These are phyloP conservation scores for Trachelus iudaicus DNA, from an alignment of 2,888 invertebrate genomes.

Conservation along the genomic window DNA sequence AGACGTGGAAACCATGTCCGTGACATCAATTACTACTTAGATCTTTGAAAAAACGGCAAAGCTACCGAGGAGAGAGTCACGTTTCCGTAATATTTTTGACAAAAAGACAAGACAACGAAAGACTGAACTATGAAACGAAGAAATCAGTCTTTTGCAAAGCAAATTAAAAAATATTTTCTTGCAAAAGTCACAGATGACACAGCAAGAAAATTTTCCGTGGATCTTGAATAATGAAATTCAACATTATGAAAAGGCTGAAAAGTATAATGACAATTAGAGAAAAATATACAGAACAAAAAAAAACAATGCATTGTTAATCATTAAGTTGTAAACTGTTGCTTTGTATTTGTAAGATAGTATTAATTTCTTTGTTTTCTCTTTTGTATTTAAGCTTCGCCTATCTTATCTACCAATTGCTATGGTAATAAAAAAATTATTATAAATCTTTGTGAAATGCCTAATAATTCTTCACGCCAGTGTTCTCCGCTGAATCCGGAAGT, in stretches of 20 bases:
- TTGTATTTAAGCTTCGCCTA: neutral
- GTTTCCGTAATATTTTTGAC: neutral
- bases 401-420: neutral
- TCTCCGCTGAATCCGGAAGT: neutral
- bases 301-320: neutral
- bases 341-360: neutral
- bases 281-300: neutral
- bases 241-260: neutral
- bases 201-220: neutral
- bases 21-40: neutral
- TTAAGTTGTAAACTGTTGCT: neutral
- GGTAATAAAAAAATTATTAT: neutral
- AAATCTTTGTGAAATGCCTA: neutral
- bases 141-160: neutral
- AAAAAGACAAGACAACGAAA: neutral
- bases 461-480: neutral
- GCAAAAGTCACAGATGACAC: neutral
- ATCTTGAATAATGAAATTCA: neutral
- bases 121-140: neutral
- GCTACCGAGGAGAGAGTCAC: neutral
- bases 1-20: neutral
- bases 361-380: neutral
- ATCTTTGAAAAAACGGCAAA: neutral
- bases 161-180: neutral
- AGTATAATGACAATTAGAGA: neutral